A percentile compares a stretch with the other conserved stretches of the same genome.
phyloP scores from a whole-genome alignment of 2,888 invertebrate genomes.

The Andrena haemorrhoa region DNA sequence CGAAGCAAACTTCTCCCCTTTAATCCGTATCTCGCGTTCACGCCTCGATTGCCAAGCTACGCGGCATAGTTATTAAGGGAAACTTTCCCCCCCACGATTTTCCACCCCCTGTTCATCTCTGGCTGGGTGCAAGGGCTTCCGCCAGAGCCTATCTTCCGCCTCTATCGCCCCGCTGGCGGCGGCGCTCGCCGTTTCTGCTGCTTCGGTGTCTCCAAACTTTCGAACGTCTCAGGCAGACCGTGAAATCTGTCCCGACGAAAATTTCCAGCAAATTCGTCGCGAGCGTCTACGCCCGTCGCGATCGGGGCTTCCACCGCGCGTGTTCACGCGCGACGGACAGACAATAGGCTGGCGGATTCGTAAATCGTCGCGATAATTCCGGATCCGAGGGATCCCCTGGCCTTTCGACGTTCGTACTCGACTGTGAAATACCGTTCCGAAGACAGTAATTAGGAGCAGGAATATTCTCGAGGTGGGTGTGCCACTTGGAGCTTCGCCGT shows the following conservation, averaged over 20 bases:
- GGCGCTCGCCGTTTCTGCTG: slow-evolving; percentile 59
- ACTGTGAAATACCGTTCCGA: not conserved
- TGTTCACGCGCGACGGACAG: slow-evolving; percentile 49
- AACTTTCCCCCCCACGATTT: slow-evolving; percentile 77
- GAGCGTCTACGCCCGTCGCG: slow-evolving; percentile 48
- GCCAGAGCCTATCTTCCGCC: slow-evolving; percentile 33
- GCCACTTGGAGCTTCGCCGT: no score
- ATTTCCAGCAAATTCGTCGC: slow-evolving; percentile 73
- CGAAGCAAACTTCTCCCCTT: slow-evolving; percentile 74
- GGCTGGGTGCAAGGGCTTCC: slow-evolving; percentile 49
- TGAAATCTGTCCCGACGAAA: slow-evolving; percentile 80
- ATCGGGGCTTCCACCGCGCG: slow-evolving; percentile 47
- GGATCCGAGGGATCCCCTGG: not conserved
- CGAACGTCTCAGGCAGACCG: slow-evolving; percentile 81
- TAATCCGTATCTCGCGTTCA: slow-evolving; percentile 82
- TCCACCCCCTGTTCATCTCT: slow-evolving; percentile 31
- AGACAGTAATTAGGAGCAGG: not conserved
- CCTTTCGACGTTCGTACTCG: not conserved
- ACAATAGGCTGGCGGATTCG: slow-evolving; percentile 54
- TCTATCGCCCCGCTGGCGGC: slow-evolving; percentile 62
- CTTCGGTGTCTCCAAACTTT: slow-evolving; percentile 79
- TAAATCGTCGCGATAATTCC: slow-evolving; percentile 53
- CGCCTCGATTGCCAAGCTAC: slow-evolving; percentile 80
- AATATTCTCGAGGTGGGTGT: not conserved
- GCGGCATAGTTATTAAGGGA: slow-evolving; percentile 81